phyloP scores from a whole-genome alignment of 2,888 invertebrate genomes.

The Clitarchus hookeri region DNA sequence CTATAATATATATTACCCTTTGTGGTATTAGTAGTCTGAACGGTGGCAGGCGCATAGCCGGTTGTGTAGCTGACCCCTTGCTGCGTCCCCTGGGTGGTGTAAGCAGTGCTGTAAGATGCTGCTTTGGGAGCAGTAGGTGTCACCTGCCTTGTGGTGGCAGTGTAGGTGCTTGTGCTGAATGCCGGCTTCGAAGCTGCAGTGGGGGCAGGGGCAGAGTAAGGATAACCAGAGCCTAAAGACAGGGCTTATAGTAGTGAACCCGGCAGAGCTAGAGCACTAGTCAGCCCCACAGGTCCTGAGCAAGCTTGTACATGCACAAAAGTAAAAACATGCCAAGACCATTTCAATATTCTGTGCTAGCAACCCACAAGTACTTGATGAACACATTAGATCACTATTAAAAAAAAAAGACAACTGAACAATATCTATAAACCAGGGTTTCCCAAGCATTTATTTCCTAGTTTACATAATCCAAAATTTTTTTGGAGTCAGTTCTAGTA shows the following conservation, averaged over 20 bases:
- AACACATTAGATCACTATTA: background rate
- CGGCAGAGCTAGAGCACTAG: background rate
- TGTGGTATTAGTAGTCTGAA: conserved; percentile 53
- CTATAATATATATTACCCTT: conserved; percentile 33
- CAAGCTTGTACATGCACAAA: background rate
- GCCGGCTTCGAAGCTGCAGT: conserved; percentile 65
- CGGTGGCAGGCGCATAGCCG: conserved; percentile 55
- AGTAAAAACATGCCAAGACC: background rate
- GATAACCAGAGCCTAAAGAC: conserved; percentile 21
- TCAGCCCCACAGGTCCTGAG: background rate
- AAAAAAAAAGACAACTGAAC: background rate
- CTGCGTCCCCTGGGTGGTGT: conserved; percentile 43
- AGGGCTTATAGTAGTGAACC: conserved; percentile 9
- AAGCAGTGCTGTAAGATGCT: conserved; percentile 42
- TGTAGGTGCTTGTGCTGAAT: conserved; percentile 72
- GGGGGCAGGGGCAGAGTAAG: conserved; percentile 26
- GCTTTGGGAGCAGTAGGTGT: conserved; percentile 43
- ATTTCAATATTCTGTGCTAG: background rate
- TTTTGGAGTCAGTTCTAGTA: too few species aligned
- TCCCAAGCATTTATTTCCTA: background rate
- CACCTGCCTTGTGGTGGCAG: conserved; percentile 49
- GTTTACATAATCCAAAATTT: too few species aligned
- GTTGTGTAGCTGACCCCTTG: conserved; percentile 42
- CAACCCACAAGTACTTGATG: background rate
- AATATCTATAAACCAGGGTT: background rate